Evolutionary conservation across 1,140 invertebrate genomes (phyloP), one percentile per base, ranked within the genome.

Genomic region (Atopsyche davidsoni): DNA sequence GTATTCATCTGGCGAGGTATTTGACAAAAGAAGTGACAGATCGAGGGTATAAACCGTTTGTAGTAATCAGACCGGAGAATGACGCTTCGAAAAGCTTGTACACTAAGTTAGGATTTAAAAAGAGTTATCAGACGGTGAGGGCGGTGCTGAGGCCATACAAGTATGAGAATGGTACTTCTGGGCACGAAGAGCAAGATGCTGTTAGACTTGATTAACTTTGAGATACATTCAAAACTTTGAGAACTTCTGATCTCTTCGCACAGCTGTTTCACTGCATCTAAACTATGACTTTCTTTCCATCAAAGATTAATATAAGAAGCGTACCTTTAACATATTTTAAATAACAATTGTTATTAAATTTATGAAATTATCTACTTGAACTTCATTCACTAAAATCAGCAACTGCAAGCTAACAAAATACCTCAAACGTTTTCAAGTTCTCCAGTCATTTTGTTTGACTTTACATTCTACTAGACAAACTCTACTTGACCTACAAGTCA

Each of bases 21-120:
- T 67, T 81, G 43, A 87, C 83, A 42, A 81, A 81, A 62, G 75
- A 79, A 39, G 85, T 89, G 25, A 78, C 79, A 17, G 77, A 83
- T 45, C 75, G 83, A 22, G 85, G 86, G 54, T 89, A 89, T 66
- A 79, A 80, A 51, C 86, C 86, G 11, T 90, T 87, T 66, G 87
- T 90, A 44, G 85, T 90, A 46, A 89, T 90, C 73, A 81, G 86
- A 70, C 86, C 86, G 44, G 85, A 88, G 65, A 89, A 89, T 65
- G 83, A 87, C 66, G 85, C 86, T 32, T 89, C 86, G 55, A 80
- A 83, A 59, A 82, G 80, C 59, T 74, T 89, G 18, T 89, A 89
- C 66, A 79, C 75, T 35, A 89, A 89, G 63, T 75, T 89, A 60
- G 85, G 86, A 51, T 89, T 88, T 69, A 79, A 78, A 59, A 86